Conservation (phyloP, 2,888 invertebrate species). For the Tetropium fuscum region DNA sequence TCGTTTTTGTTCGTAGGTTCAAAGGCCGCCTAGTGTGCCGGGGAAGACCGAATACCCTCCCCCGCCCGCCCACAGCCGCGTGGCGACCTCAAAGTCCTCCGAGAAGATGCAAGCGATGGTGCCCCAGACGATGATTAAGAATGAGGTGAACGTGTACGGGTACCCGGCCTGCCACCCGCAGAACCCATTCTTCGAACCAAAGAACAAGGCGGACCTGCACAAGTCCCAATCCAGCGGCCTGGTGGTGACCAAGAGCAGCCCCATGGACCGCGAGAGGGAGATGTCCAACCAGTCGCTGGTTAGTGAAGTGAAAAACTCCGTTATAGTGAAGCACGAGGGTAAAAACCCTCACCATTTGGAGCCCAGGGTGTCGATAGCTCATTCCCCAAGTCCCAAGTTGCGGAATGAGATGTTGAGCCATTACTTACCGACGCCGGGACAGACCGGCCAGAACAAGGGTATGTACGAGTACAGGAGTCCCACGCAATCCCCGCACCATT, state of each 20-base stretch:
- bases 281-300: constrained; percentile 77
- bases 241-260: constrained; percentile 61
- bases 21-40: constrained; percentile 62
- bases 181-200: constrained; percentile 68
- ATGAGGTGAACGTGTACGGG: constrained; percentile 78
- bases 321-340: constrained; percentile 83
- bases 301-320: constrained; percentile 79
- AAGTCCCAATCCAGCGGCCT: constrained; percentile 53
- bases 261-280: constrained; percentile 59
- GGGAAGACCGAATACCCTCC: constrained; percentile 67
- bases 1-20: constrained; percentile 49
- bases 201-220: constrained; percentile 71
- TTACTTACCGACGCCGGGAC: constrained; percentile 69
- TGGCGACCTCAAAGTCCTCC: constrained; percentile 55
- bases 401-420: constrained; percentile 69
- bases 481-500: constrained; percentile 65
- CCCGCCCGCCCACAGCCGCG: constrained; percentile 65
- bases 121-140: constrained; percentile 64
- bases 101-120: constrained; percentile 49
- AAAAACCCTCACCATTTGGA: constrained; percentile 73
- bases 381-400: constrained; percentile 72
- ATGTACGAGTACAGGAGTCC: constrained; percentile 63
- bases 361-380: constrained; percentile 66
- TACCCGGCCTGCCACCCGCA: constrained; percentile 71
- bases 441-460: constrained; percentile 53